A percentile compares a stretch with the other conserved stretches of the same genome.
These are phyloP conservation scores for Nomada flava DNA, from an alignment of 2,888 invertebrate species.

Conservation along the genomic window DNA sequence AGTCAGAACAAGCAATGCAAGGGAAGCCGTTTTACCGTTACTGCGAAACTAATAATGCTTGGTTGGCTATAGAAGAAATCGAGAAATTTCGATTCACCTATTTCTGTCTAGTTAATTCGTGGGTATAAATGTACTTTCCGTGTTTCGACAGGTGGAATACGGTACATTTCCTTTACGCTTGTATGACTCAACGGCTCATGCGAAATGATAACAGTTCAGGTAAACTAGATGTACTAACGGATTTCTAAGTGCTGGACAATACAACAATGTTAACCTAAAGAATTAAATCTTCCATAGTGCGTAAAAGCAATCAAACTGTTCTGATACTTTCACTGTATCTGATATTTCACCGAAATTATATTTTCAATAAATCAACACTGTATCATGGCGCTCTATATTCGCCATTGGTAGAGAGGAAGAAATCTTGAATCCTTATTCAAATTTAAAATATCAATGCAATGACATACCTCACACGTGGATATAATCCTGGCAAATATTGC, in stretches of 20 bases:
- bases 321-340: no score
- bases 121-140: background rate
- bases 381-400: background rate
- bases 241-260: background rate
- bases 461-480: conserved; percentile 74
- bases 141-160: background rate
- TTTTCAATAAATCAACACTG: background rate
- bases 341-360: background rate
- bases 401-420: background rate
- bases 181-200: background rate
- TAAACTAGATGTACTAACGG: conserved; percentile 4
- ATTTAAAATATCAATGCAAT: background rate
- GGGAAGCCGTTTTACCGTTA: conserved; percentile 11
- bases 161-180: background rate
- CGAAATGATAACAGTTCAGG: conserved; percentile 7
- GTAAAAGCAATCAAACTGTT: background rate
- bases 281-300: background rate
- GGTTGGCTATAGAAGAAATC: no score
- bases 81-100: background rate
- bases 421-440: background rate
- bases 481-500: conserved; percentile 66
- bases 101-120: no score
- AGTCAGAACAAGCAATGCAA: background rate
- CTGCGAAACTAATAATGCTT: background rate
- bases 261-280: background rate